Evolutionary conservation across 2,113 vertebrate genomes (phyloP).

Genomic region (Balaenoptera acutorostrata): DNA sequence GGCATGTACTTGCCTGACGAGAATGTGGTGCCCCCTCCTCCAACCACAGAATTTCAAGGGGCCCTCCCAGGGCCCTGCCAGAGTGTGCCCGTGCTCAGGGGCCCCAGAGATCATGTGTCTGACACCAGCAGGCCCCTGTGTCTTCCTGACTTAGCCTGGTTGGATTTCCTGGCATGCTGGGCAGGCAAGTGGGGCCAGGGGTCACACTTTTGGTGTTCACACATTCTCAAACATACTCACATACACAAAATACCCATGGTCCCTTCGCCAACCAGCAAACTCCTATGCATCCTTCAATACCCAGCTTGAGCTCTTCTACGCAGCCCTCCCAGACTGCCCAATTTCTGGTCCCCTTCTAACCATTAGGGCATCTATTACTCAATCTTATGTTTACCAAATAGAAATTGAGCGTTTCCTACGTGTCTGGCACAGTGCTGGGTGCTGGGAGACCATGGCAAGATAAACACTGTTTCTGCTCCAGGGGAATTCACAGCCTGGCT

Average conservation of each 20-base stretch:
- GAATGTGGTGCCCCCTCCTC: conserved; percentile 30
- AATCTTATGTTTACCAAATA: conserved; percentile 47
- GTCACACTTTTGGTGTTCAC: background rate
- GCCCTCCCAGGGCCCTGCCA: background rate
- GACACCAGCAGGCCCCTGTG: background rate
- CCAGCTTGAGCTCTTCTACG: background rate
- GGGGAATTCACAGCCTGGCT: conserved; percentile 11
- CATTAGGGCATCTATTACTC: background rate
- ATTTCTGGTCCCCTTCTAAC: background rate
- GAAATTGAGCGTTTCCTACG: conserved; percentile 7
- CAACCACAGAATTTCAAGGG: background rate
- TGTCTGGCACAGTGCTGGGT: conserved; percentile 29
- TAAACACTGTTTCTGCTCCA: background rate
- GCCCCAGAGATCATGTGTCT: background rate
- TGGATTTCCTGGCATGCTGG: background rate
- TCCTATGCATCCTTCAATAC: conserved; percentile 38
- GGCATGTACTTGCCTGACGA: conserved; percentile 58
- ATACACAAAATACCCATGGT: background rate
- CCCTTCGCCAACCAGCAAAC: background rate
- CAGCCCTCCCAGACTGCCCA: background rate
- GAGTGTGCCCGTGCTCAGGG: background rate
- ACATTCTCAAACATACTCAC: background rate
- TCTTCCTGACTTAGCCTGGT: background rate
- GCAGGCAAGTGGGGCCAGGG: background rate
- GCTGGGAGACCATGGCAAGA: background rate